Base-by-base conservation (phyloP, 2,888 invertebrate species). In the Yponomeuta sedellus region DNA sequence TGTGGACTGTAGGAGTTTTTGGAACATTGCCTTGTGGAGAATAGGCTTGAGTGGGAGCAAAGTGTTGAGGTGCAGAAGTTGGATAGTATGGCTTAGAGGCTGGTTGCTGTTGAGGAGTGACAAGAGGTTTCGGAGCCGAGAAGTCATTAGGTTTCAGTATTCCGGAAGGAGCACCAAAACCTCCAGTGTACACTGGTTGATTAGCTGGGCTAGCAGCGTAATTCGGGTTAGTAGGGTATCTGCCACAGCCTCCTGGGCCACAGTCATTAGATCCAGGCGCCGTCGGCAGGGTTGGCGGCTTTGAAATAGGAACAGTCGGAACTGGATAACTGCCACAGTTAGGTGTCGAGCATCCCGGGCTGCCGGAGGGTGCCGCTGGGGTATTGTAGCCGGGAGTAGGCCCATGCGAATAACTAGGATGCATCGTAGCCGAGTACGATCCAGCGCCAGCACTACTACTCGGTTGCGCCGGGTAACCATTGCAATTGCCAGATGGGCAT, bases 161-260 rank as follows among this genome's bases (percentile, higher is more conserved):
- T 20, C 67, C 69, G 5, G 69, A 10, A 12, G 72, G 70, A 52
- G 78, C 83, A 67, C 82, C 83, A 68, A 84, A 84, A 22, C 80
- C 77, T 66, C 77, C 79, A 19, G 72, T 72, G 66, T 84, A 82
- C 10, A 70, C n/a, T 40, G 77, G 74, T 22, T 69, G 66, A 57
- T 78, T 76, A 44, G 64, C 65, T 10, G 74, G 70, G 28, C 28
- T 61, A 59, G 61, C 10, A n/a, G 22, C 11, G 61, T 66, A 52
- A 19, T 39, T 40, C 2, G 67, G 67, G 57, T 64, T 25, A 58
- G 12, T 20, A 61, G 61, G 40, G 16, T 16, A n/a, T 16, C 52
- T 28, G 22, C 44, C 67, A 28, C 70, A 70, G 34, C 67, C 67
- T 34, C 70, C 70, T 39, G 67, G 65, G 12, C 64, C 64, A 62